Percentiles rank a stretch among this genome's conserved stretches.
These are phyloP conservation scores for Acanthoscelides obtectus DNA, from an alignment of 2,888 invertebrate genomes.

Conservation along the genomic window DNA sequence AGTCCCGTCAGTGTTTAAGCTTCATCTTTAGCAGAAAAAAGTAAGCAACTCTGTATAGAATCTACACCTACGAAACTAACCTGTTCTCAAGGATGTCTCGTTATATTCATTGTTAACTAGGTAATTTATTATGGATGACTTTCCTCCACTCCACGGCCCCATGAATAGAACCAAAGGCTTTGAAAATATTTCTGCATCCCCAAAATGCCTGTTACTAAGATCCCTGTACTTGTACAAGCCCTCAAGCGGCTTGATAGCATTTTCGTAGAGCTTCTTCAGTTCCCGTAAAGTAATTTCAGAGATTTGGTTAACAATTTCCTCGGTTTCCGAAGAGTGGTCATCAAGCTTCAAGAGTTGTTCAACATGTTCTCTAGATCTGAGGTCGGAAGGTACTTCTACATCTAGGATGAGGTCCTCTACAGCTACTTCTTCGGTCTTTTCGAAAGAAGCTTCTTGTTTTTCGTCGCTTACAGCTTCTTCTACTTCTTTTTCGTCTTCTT, in stretches of 20 bases:
- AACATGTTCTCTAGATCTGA: constrained; percentile 76
- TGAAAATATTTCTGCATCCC: constrained; percentile 92
- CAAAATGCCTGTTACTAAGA: constrained; percentile 85
- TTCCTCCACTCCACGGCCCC: constrained; percentile 97
- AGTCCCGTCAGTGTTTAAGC: too few relatives aligned
- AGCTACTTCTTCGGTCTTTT: constrained; percentile 20
- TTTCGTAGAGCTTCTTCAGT: constrained; percentile 79
- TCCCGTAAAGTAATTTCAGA: constrained; percentile 77
- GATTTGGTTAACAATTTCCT: constrained; percentile 66
- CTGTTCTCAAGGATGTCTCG: constrained; percentile 78
- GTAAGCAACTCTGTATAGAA: too few relatives aligned
- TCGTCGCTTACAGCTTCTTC: constrained; percentile 6
- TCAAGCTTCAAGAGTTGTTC: constrained; percentile 75
- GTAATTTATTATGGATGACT: constrained; percentile 91
- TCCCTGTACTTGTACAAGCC: constrained; percentile 87
- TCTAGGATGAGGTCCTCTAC: constrained; percentile 59
- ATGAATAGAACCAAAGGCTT: constrained; percentile 89
- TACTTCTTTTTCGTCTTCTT: constrained; percentile 3
- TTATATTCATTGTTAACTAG: constrained; percentile 82
- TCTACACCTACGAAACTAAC: too few relatives aligned
- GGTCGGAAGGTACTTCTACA: constrained; percentile 69
- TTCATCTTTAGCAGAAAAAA: too few relatives aligned
- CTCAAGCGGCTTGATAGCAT: constrained; percentile 85
- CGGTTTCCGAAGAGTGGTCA: constrained; percentile 66
- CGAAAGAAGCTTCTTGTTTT: constrained; percentile 4